A percentile compares a stretch with the other conserved stretches of the same genome.
These are phyloP conservation scores for Hypercompe scribonia DNA, from an alignment of 2,888 invertebrate genomes.

Conservation along the genomic window DNA sequence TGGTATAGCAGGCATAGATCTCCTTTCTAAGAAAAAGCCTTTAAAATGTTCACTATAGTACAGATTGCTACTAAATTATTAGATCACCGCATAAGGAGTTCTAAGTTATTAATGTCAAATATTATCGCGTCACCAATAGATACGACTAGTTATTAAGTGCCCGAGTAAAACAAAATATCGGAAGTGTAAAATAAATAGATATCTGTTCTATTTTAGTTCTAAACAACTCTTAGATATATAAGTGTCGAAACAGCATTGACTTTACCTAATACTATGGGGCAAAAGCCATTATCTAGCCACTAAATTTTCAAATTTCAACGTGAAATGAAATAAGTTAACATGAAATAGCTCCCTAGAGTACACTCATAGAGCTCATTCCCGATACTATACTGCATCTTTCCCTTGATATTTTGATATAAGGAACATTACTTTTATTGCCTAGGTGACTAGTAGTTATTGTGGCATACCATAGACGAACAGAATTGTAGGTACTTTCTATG, in stretches of 20 bases:
- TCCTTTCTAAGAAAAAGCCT: no score
- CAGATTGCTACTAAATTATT: no score
- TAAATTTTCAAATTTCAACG: constrained; percentile 70
- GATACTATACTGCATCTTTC: constrained; percentile 59
- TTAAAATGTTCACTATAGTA: neutral
- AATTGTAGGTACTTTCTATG: constrained; percentile 21
- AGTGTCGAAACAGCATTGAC: neutral
- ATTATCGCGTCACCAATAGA: neutral
- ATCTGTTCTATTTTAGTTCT: neutral
- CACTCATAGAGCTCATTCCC: constrained; percentile 63
- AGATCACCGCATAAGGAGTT: no score
- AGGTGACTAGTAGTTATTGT: constrained; percentile 44
- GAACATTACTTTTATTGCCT: constrained; percentile 61
- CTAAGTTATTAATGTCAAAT: neutral
- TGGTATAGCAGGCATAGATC: no score
- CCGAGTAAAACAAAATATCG: neutral
- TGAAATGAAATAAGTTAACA: constrained; percentile 68
- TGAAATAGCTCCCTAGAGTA: constrained; percentile 73
- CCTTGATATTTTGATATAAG: constrained; percentile 71
- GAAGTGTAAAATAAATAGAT: neutral
- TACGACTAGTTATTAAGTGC: neutral
- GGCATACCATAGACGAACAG: constrained; percentile 52
- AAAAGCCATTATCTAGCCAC: constrained; percentile 15
- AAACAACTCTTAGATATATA: neutral
- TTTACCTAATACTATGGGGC: neutral